Percentiles rank a stretch among this genome's conserved stretches.
phyloP scores from a whole-genome alignment of 2,113 vertebrate genomes.

The Centropus unirufus region DNA sequence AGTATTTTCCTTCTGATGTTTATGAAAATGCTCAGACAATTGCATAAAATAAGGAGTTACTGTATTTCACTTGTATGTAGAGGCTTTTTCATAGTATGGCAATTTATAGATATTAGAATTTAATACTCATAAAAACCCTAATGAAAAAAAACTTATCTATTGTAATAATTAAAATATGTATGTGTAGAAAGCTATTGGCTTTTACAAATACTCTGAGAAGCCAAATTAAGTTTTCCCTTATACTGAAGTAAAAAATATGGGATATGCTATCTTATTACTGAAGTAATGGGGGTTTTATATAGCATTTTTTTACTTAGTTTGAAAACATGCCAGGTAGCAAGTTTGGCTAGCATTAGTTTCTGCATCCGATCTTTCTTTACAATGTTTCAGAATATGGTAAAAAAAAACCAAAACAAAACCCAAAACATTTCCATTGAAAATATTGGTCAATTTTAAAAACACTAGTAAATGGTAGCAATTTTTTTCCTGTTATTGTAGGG shows the following conservation, averaged over 20 bases:
- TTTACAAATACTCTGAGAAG: neutral
- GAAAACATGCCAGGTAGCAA: neutral
- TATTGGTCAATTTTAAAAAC: neutral
- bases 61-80: neutral
- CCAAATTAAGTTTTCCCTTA: neutral
- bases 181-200: neutral
- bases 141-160: neutral
- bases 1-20: neutral
- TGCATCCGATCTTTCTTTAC: neutral
- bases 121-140: neutral
- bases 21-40: neutral
- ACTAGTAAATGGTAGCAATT: neutral
- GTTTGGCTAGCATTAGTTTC: neutral
- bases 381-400: neutral
- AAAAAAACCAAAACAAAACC: neutral
- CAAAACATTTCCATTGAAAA: neutral
- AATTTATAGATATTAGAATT: neutral
- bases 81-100: neutral
- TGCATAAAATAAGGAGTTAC: neutral
- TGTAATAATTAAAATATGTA: neutral
- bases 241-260: neutral
- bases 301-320: neutral
- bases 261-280: neutral
- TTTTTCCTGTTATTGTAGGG: neutral
- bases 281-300: neutral